These are phyloP conservation scores for Synergus japonicus DNA, from an alignment of 2,888 invertebrate species.

Conservation along the genomic window DNA sequence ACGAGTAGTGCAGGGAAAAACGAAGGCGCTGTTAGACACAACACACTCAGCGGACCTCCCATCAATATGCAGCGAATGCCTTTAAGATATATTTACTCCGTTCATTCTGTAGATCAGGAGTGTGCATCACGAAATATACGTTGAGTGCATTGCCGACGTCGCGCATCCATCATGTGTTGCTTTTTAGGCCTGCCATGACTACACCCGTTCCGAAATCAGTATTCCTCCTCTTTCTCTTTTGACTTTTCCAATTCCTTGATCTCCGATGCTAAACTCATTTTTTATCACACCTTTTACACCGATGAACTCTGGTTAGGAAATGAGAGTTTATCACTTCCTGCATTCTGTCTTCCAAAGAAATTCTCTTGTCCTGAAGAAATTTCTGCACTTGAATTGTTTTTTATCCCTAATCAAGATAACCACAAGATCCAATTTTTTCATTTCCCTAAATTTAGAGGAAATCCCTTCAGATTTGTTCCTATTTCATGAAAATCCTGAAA, in stretches of 20 bases:
- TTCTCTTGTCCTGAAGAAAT: too few relatives aligned
- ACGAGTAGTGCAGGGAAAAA: conserved; percentile 50
- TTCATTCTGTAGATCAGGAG: conserved; percentile 65
- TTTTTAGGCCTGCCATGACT: conserved; percentile 43
- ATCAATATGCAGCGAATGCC: conserved; percentile 71
- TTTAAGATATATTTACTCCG: conserved; percentile 75
- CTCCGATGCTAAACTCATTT: conserved; percentile 13
- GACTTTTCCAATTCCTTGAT: conserved; percentile 19
- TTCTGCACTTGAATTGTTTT: too few relatives aligned
- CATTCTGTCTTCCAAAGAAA: too few relatives aligned
- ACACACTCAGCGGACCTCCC: conserved; percentile 76
- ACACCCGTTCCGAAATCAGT: conserved; percentile 41
- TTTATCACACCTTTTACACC: conserved; percentile 2
- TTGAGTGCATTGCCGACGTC: conserved; percentile 73
- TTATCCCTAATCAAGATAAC: too few relatives aligned
- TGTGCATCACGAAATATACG: conserved; percentile 64
- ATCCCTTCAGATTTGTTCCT: too few relatives aligned
- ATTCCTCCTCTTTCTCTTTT: conserved; percentile 25
- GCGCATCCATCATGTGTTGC: conserved; percentile 71
- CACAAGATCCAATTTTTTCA: too few relatives aligned
- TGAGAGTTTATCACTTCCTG: too few relatives aligned
- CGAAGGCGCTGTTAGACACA: conserved; percentile 74
- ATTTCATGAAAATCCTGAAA: too few relatives aligned
- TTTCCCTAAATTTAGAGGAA: too few relatives aligned
- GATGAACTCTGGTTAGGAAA: too few relatives aligned